phyloP scores from a whole-genome alignment of 1,140 invertebrate genomes.

The Cyclina sinensis region DNA sequence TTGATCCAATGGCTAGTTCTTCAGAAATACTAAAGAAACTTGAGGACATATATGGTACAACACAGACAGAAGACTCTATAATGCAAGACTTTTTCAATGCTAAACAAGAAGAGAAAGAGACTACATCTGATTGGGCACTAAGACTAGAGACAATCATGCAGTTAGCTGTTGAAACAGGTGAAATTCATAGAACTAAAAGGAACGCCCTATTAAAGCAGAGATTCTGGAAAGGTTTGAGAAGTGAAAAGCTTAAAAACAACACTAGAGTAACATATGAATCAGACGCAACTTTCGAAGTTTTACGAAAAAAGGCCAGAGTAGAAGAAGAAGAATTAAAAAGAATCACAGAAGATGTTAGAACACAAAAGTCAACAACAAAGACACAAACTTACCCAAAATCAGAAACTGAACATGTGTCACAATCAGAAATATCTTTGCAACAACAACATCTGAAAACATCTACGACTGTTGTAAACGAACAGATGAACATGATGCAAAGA shows the following conservation, averaged over 20 bases:
- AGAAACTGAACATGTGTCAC: too few species aligned
- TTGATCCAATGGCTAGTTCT: neutral
- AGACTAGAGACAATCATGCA: conserved; percentile 11
- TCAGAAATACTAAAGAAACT: neutral
- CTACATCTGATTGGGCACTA: neutral
- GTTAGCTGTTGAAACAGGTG: too few species aligned
- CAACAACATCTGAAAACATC: too few species aligned
- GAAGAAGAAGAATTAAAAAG: conserved; percentile 20
- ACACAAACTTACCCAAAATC: too few species aligned
- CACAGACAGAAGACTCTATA: neutral
- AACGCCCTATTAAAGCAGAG: neutral
- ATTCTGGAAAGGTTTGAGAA: neutral
- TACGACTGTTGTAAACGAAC: neutral
- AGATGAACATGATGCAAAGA: conserved; percentile 2
- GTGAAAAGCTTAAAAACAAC: neutral
- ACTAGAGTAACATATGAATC: too few species aligned
- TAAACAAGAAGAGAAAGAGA: neutral
- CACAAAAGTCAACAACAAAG: too few species aligned
- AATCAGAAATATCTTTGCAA: too few species aligned
- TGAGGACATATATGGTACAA: neutral
- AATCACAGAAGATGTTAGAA: too few species aligned
- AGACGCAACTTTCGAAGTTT: neutral
- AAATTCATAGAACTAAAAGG: neutral
- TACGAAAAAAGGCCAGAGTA: neutral
- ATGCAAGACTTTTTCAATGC: too few species aligned